phyloP scores from a whole-genome alignment of 2,888 invertebrate genomes.

The Apodemia zela region DNA sequence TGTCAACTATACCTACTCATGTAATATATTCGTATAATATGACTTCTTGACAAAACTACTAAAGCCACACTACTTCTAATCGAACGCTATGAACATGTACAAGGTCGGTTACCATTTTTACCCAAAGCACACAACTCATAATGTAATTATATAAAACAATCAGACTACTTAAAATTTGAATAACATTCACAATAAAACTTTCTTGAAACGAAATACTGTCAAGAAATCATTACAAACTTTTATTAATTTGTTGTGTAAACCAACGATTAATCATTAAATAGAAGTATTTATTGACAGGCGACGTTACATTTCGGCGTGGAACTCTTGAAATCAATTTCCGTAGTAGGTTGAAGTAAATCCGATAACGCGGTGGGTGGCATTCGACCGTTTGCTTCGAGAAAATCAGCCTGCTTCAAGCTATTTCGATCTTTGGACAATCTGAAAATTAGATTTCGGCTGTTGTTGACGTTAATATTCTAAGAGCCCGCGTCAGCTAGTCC shows the following conservation, averaged over 20 bases:
- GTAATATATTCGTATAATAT: too few species aligned
- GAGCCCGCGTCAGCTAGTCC: too few species aligned
- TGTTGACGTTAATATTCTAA: background rate
- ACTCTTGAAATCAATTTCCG: slow-evolving; percentile 70
- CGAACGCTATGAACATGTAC: too few species aligned
- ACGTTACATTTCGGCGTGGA: slow-evolving; percentile 49
- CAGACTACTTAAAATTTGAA: too few species aligned
- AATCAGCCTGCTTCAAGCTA: slow-evolving; percentile 40
- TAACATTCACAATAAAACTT: background rate
- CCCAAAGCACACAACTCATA: too few species aligned
- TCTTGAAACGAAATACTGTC: background rate
- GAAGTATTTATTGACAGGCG: slow-evolving; percentile 52
- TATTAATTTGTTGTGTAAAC: slow-evolving; percentile 27
- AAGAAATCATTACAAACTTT: slow-evolving; percentile 4
- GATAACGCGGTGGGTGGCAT: slow-evolving; percentile 40
- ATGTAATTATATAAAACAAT: too few species aligned
- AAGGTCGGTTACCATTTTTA: too few species aligned
- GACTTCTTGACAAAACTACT: too few species aligned
- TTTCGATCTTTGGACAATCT: slow-evolving; percentile 55
- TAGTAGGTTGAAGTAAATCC: slow-evolving; percentile 52
- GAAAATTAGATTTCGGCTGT: slow-evolving; percentile 65
- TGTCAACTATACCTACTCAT: too few species aligned
- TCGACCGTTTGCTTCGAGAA: slow-evolving; percentile 27
- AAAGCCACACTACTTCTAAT: too few species aligned
- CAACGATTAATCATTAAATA: slow-evolving; percentile 50